Conservation (phyloP, 2,888 invertebrate species). For the Euclidia mi region DNA sequence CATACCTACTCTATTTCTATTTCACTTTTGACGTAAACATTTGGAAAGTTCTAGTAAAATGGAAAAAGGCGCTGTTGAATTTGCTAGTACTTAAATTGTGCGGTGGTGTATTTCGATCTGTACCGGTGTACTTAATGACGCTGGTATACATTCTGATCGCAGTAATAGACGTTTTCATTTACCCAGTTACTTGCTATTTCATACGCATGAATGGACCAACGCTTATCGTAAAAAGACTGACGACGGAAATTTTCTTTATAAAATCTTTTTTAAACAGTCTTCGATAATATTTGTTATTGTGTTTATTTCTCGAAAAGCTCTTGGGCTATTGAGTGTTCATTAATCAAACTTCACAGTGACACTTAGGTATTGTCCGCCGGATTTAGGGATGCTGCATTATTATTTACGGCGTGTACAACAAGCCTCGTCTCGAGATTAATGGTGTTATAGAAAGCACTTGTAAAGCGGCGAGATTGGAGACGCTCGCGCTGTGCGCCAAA, state of each 20-base stretch:
- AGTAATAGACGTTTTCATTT: constrained; percentile 20
- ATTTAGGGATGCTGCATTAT: constrained; percentile 65
- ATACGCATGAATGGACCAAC: constrained; percentile 25
- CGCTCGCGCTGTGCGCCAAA: constrained; percentile 20
- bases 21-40: no score
- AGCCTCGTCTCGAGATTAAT: constrained; percentile 63
- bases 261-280: constrained; percentile 33
- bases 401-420: constrained; percentile 63
- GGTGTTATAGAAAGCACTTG: constrained; percentile 54
- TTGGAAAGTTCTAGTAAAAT: background rate
- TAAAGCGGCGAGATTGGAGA: constrained; percentile 35
- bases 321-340: constrained; percentile 65
- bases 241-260: constrained; percentile 36
- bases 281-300: constrained; percentile 42
- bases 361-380: constrained; percentile 67
- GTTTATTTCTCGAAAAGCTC: constrained; percentile 39
- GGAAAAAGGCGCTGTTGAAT: constrained; percentile 3
- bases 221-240: constrained; percentile 42
- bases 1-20: no score
- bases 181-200: constrained; percentile 31
- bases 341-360: constrained; percentile 72
- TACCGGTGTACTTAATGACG: no score
- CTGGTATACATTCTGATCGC: constrained; percentile 9
- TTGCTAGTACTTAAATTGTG: background rate
- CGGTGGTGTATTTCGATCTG: background rate